A percentile compares a stretch with the other conserved stretches of the same genome.
Conservation (phyloP, 2,113 vertebrate genomes). For the Coryphaenoides rupestris region DNA sequence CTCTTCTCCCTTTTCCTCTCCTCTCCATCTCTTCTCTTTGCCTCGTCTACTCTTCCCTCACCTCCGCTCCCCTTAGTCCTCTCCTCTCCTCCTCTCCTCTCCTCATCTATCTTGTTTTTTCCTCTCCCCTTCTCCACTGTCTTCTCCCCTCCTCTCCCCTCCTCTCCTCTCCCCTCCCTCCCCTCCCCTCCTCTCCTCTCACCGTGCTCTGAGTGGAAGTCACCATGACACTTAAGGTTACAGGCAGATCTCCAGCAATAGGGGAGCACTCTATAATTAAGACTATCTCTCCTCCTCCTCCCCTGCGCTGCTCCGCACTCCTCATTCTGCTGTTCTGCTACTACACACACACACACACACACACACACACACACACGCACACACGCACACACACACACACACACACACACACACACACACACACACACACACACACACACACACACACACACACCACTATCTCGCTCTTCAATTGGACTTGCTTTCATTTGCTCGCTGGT, state of each 20-base stretch:
- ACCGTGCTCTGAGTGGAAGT: constrained; percentile 47
- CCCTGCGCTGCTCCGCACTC: constrained; percentile 33
- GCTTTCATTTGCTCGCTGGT: constrained; percentile 40
- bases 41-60: background rate
- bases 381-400: no score
- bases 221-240: constrained; percentile 62
- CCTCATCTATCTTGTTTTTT: background rate
- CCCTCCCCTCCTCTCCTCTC: constrained; percentile 5
- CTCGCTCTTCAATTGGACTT: constrained; percentile 33
- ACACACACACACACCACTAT: background rate
- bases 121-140: background rate
- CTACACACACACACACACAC: no score
- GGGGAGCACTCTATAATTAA: constrained; percentile 60
- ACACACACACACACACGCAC: no score
- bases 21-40: background rate
- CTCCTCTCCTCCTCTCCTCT: background rate
- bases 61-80: background rate
- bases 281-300: constrained; percentile 42
- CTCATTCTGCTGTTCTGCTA: background rate
- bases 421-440: background rate
- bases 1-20: background rate
- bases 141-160: background rate
- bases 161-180: background rate
- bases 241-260: constrained; percentile 54
- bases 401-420: no score